Evolutionary conservation across 1,140 invertebrate species (phyloP), one percentile per base, ranked within the genome.

Genomic region (Trachymyrmex septentrionalis): DNA sequence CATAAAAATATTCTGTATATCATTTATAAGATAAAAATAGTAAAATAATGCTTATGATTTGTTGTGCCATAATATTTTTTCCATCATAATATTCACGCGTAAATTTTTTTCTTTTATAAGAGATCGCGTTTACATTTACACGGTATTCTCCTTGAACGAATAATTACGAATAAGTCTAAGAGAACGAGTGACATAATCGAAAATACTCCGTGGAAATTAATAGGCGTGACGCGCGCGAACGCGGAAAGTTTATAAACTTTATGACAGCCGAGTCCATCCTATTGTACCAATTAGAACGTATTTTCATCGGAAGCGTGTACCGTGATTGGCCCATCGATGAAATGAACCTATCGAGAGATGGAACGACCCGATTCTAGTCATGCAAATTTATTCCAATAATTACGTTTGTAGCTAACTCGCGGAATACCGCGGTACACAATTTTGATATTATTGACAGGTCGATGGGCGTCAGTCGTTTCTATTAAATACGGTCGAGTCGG

Each of bases 371-470:
- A 63, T 84, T 84, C 80, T 48, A 75, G 69, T 84, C 80, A 84
- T 84, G 80, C 80, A 84, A 84, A 84, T 84, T 84, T 84, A 84
- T 84, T 84, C 80, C 80, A 84, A 84, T 84, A 84, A 84, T 84
- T 84, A 84, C 80, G 80, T 84, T 84, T 84, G 80, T 84, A 84
- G 80, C 69, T 75, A 84, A 75, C 80, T 73, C 80, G 80, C 69
- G 80, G 80, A 73, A 84, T 84, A 84, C 80, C 80, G 80, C 80
- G 69, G 80, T 73, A 75, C 80, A 84, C 80, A 84, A 84, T 84
- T 84, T 84, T 84, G 69, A 84, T 84, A 84, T 84, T 84, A 84
- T 84, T 84, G 80, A 84, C 80, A 84, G 69, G 53, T 84, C 80
- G 80, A 84, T 75, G 69, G 71, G 69, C 69, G 55, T 84, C 80